A percentile compares a stretch with the other conserved stretches of the same genome.
These are phyloP conservation scores for Neocrepidodera transversa DNA, from an alignment of 2,888 invertebrate species.

Conservation along the genomic window DNA sequence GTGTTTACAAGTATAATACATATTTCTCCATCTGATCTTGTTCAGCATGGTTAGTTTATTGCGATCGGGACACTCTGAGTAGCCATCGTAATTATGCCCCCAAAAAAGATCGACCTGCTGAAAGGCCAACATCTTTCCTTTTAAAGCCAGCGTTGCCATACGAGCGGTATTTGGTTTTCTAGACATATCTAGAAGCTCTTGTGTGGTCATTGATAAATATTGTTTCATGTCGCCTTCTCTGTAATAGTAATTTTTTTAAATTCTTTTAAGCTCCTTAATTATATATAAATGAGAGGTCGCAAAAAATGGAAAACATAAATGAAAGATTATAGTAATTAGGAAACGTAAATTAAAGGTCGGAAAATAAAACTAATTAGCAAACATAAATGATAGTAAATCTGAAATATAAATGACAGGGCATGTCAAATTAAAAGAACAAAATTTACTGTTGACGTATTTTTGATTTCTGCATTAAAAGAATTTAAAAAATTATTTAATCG, in stretches of 20 bases:
- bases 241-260: slow-evolving; percentile 1
- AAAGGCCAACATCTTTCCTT: slow-evolving; percentile 68
- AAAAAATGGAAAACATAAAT: too few relatives aligned
- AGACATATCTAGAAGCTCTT: background rate
- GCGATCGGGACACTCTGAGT: slow-evolving; percentile 51
- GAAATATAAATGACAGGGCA: too few relatives aligned
- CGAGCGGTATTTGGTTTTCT: background rate
- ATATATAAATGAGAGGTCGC: too few relatives aligned
- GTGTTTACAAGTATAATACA: slow-evolving; percentile 62
- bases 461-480: too few relatives aligned
- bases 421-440: too few relatives aligned
- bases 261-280: too few relatives aligned
- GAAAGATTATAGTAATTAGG: too few relatives aligned
- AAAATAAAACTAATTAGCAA: too few relatives aligned
- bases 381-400: too few relatives aligned
- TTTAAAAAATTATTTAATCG: too few relatives aligned
- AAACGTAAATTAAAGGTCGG: too few relatives aligned
- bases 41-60: slow-evolving; percentile 55
- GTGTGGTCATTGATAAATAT: background rate
- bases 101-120: slow-evolving; percentile 76
- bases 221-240: slow-evolving; percentile 3
- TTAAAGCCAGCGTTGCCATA: slow-evolving; percentile 30
- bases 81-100: slow-evolving; percentile 62
- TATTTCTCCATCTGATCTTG: slow-evolving; percentile 48
- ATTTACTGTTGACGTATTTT: too few relatives aligned